phyloP scores from a whole-genome alignment of 1,140 invertebrate species.

The Trachymyrmex cornetzi region DNA sequence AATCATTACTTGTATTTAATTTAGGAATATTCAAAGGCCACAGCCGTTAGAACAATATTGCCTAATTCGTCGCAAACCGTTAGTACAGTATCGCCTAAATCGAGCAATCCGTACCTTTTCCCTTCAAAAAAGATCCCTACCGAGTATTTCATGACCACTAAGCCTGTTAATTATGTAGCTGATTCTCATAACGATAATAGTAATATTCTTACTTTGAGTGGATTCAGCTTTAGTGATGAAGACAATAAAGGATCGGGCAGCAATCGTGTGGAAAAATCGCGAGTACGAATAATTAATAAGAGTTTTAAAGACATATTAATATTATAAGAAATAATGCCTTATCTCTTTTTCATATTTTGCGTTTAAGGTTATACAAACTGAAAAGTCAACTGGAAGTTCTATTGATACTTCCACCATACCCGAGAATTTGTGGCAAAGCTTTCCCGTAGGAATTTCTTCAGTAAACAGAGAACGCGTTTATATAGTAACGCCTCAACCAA shows the following conservation, averaged over 20 bases:
- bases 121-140: conserved; percentile 92
- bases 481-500: conserved; percentile 91
- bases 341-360: neutral
- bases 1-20: conserved; percentile 12
- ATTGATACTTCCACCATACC: neutral
- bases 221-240: conserved; percentile 79
- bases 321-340: neutral
- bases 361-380: neutral
- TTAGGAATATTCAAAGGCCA: conserved; percentile 84
- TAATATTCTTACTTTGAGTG: conserved; percentile 68
- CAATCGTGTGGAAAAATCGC: conserved; percentile 67
- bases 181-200: conserved; percentile 66
- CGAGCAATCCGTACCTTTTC: conserved; percentile 86
- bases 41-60: conserved; percentile 76
- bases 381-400: neutral
- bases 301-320: neutral
- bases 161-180: conserved; percentile 77
- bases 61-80: conserved; percentile 76
- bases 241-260: conserved; percentile 88
- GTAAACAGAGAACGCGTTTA: conserved; percentile 92
- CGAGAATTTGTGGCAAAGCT: conserved; percentile 87
- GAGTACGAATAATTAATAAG: conserved; percentile 52
- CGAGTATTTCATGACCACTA: conserved; percentile 91
- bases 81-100: conserved; percentile 79
- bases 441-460: conserved; percentile 90